Conservation (phyloP, 1,140 invertebrate genomes). For the Callitettix versicolor region DNA sequence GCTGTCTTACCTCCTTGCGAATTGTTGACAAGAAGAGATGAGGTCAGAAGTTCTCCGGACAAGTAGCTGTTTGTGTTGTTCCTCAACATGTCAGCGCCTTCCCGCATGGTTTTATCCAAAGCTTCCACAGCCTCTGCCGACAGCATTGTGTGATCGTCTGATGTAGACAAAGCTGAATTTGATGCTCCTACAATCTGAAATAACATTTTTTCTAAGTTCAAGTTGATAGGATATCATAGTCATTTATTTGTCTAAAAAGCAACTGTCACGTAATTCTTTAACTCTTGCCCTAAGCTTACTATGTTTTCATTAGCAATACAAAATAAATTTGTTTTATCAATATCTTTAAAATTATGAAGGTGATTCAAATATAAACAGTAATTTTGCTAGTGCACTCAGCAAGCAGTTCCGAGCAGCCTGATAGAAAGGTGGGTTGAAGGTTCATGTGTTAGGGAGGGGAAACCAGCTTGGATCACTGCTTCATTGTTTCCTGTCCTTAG, state of each 20-base stretch:
- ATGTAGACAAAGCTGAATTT: background rate
- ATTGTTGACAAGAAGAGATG: constrained; percentile 17
- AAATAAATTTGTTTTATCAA: too few relatives aligned
- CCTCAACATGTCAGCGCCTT: constrained; percentile 55
- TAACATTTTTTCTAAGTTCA: too few relatives aligned
- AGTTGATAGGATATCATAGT: too few relatives aligned
- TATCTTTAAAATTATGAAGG: too few relatives aligned
- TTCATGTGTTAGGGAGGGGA: too few relatives aligned
- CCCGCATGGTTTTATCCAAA: constrained; percentile 27
- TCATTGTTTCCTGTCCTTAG: background rate
- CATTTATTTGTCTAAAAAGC: too few relatives aligned
- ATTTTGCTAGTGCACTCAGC: constrained; percentile 1
- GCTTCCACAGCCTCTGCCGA: constrained; percentile 45
- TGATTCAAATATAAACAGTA: constrained; percentile 2
- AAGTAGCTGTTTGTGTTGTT: constrained; percentile 70
- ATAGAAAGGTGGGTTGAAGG: background rate
- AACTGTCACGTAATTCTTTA: too few relatives aligned
- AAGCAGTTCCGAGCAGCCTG: background rate
- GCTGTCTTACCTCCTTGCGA: constrained; percentile 14
- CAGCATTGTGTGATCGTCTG: constrained; percentile 11
- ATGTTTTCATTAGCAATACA: too few relatives aligned
- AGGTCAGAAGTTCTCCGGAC: constrained; percentile 44
- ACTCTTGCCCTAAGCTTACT: too few relatives aligned
- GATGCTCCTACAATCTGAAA: too few relatives aligned
- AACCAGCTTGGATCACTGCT: too few relatives aligned